phyloP scores from a whole-genome alignment of 1,140 invertebrate genomes.

The Calliphora vicina region DNA sequence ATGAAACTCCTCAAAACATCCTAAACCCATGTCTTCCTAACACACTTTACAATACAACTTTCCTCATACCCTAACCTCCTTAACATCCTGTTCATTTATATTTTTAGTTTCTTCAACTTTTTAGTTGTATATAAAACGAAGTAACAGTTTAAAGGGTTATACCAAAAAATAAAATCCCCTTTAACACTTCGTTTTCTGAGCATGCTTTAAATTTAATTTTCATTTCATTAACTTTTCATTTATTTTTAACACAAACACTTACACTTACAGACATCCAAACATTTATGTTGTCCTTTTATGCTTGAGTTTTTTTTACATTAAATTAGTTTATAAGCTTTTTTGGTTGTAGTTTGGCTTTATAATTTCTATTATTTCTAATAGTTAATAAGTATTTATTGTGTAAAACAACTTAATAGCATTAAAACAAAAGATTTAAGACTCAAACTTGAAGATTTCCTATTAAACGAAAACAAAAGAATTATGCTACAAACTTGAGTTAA shows the following conservation, averaged over 20 bases:
- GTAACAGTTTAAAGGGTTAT: slow-evolving; percentile 19
- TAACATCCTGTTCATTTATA: slow-evolving; percentile 16
- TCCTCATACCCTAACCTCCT: background rate
- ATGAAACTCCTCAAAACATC: background rate
- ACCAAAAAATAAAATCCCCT: background rate
- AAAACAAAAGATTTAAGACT: slow-evolving; percentile 12
- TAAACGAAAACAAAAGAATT: background rate
- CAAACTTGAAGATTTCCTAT: background rate
- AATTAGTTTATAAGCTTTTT: slow-evolving; percentile 40
- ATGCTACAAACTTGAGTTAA: background rate
- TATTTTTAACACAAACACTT: background rate
- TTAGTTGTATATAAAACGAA: slow-evolving; percentile 26
- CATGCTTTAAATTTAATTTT: background rate
- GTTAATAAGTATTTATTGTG: background rate
- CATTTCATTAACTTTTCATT: slow-evolving; percentile 19
- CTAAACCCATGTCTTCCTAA: background rate
- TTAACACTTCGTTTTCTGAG: slow-evolving; percentile 15
- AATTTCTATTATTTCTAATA: slow-evolving; percentile 39
- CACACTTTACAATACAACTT: background rate
- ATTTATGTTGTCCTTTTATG: slow-evolving; percentile 54
- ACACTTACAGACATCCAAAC: slow-evolving; percentile 13
- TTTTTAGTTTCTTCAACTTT: slow-evolving; percentile 7
- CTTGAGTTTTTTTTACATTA: slow-evolving; percentile 46
- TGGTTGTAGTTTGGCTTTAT: slow-evolving; percentile 52
- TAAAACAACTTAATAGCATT: background rate